Evolutionary conservation across 2,888 invertebrate genomes (phyloP).

Genomic region (Drosophila mayaguana): DNA sequence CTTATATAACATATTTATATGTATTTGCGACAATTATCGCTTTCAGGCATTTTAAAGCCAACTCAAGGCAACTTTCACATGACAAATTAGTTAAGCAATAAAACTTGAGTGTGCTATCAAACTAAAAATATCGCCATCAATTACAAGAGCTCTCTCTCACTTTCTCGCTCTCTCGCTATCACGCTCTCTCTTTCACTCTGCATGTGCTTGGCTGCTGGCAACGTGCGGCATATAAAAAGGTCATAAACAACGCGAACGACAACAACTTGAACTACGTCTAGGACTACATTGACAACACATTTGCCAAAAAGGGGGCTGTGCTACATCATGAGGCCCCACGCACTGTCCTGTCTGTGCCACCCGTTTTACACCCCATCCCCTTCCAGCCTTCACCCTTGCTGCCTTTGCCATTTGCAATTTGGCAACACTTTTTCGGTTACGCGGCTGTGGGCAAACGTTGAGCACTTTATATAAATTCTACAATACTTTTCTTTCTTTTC

Average conservation of each 20-base stretch:
- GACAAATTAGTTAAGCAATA: conserved; percentile 83
- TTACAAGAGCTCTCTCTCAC: conserved; percentile 28
- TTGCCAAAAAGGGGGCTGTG: conserved; percentile 33
- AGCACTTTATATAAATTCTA: conserved; percentile 78
- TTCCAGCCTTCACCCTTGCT: conserved; percentile 5
- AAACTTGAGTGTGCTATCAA: conserved; percentile 75
- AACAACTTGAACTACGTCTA: conserved; percentile 59
- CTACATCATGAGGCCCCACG: conserved; percentile 66
- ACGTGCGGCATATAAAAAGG: conserved; percentile 70
- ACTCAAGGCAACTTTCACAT: conserved; percentile 46
- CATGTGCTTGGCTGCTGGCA: conserved; percentile 38
- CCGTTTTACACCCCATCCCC: not conserved
- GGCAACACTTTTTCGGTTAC: conserved; percentile 76
- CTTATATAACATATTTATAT: not conserved
- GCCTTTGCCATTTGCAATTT: conserved; percentile 71
- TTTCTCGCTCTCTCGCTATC: not conserved
- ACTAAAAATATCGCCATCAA: conserved; percentile 63
- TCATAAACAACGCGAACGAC: conserved; percentile 73
- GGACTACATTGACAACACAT: conserved; percentile 54
- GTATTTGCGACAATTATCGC: conserved; percentile 43
- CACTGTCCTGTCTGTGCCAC: conserved; percentile 56
- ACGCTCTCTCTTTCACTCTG: conserved; percentile 7
- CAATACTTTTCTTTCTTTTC: conserved; percentile 70
- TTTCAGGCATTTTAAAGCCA: conserved; percentile 23
- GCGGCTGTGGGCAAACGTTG: conserved; percentile 59